Evolutionary conservation across 2,113 vertebrate species (phyloP).

Genomic region (Hipposideros armiger): DNA sequence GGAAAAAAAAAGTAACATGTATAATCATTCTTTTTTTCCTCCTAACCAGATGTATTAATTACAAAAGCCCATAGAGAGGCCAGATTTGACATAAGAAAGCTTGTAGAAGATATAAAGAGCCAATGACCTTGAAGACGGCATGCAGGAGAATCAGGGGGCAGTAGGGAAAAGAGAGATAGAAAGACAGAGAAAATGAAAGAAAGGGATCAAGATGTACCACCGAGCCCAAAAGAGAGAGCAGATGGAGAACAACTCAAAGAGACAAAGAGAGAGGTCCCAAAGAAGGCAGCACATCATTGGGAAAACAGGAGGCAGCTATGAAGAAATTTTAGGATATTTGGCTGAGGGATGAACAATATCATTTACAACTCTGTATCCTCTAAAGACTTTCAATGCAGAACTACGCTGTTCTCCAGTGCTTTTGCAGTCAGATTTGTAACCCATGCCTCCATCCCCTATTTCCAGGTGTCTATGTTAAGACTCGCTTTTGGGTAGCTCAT

Average conservation of each 20-base stretch:
- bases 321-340: background rate
- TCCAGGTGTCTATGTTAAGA: background rate
- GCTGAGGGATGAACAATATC: background rate
- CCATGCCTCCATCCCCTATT: fast-evolving
- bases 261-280: background rate
- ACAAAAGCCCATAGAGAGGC: background rate
- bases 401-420: background rate
- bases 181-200: background rate
- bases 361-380: background rate
- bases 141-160: background rate
- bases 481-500: background rate
- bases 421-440: background rate
- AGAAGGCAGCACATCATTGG: background rate
- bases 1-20: background rate
- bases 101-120: background rate
- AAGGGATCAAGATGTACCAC: background rate
- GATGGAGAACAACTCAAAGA: background rate
- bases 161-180: background rate
- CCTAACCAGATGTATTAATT: background rate
- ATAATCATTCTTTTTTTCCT: background rate
- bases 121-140: background rate
- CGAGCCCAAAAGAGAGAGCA: background rate
- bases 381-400: background rate
- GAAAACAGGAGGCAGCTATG: background rate
- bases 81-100: background rate